Evolutionary conservation across 2,113 vertebrate species (phyloP).

Genomic region (Pampusana beccarii): DNA sequence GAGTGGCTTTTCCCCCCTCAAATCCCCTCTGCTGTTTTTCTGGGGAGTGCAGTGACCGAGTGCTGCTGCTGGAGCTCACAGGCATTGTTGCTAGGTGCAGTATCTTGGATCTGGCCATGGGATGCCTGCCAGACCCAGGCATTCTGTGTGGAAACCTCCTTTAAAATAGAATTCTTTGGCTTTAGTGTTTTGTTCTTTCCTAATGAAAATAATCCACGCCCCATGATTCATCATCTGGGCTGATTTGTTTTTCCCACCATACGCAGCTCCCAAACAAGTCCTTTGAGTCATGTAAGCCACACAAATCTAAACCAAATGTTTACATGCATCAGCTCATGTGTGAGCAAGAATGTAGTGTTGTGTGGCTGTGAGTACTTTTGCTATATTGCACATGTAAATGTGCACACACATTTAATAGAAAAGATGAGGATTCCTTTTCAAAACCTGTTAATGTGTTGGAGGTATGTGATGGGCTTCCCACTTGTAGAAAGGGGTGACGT

Average conservation of each 20-base stretch:
- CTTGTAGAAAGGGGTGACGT: not conserved
- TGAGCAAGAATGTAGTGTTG: not conserved
- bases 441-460: not conserved
- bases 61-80: not conserved
- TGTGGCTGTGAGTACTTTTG: not conserved
- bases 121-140: not conserved
- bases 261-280: not conserved
- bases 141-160: not conserved
- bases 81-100: not conserved
- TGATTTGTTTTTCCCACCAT: not conserved
- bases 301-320: not conserved
- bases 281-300: not conserved
- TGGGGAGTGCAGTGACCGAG: not conserved
- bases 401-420: not conserved
- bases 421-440: not conserved
- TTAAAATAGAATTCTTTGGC: not conserved
- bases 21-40: not conserved
- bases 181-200: conserved; percentile 6
- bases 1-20: not conserved
- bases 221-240: conserved; percentile 10
- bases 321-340: not conserved
- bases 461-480: not conserved
- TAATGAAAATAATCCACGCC: conserved; percentile 23
- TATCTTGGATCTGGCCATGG: not conserved
- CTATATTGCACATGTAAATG: not conserved